Evolutionary conservation across 2,888 invertebrate genomes (phyloP), one percentile per base, ranked within the genome.

Genomic region (Mythimna lalbum): DNA sequence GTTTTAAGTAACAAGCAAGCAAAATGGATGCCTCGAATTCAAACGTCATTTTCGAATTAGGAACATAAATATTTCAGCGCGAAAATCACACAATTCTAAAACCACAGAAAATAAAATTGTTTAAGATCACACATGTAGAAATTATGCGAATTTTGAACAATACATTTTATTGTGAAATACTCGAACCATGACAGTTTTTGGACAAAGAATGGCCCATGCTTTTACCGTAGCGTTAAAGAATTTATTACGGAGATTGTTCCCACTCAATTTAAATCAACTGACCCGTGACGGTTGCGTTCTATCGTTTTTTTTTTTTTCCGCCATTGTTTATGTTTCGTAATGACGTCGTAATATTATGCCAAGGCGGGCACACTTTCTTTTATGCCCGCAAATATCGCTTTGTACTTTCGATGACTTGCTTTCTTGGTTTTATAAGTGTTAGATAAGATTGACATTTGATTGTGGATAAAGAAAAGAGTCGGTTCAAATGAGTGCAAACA

Each of bases 291-390:
- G 83, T 89, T 90, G 85, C 87, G 86, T 88, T 87, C 85, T 85
- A 86, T 80, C 79, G 80, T 78, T 71, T 68, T 85, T 83, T 76
- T 84, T 85, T 85, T 27, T 85, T 88, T 86, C 82, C 87, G 81
- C 88, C 85, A 89, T 90, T 91, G 90, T 90, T 86, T 86, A 84
- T 82, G 86, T 91, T 88, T 85, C 87, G 87, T 88, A 91, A 92
- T 85, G 80, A 77, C 84, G 83, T 84, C 83, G 86, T 86, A 87
- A 85, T 86, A 86, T 89, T 87, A 86, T 85, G 85, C 84, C 84
- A 84, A 81, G 81, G 85, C 80, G 83, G 83, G 81, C 86, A 86
- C 87, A 89, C 88, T 90, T 90, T 90, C 88, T 86, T 90, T 86
- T 83, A 86, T 76, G 80, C 72, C 76, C 66, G 56, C 77, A 78